Conservation (phyloP, 2,888 invertebrate genomes). For the Ryuthela nishihirai region DNA sequence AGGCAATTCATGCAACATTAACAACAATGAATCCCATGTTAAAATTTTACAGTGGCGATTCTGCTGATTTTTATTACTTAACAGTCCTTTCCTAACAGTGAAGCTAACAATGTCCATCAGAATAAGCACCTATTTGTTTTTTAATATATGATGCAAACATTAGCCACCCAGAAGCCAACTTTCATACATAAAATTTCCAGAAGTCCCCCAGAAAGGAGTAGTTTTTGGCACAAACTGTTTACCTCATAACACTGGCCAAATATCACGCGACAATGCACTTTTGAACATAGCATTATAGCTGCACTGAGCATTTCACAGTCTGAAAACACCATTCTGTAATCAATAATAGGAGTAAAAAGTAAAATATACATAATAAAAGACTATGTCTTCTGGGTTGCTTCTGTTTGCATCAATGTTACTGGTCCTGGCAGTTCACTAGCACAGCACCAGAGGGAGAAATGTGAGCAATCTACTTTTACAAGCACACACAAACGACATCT, state of each 20-base stretch:
- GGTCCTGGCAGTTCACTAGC: not conserved
- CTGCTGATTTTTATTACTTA: conserved; percentile 1
- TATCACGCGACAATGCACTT: too few relatives aligned
- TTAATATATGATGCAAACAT: conserved; percentile 19
- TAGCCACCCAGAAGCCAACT: conserved; percentile 18
- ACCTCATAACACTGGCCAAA: too few relatives aligned
- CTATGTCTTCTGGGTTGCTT: conserved; percentile 19
- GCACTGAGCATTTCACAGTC: too few relatives aligned
- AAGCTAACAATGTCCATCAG: conserved; percentile 27
- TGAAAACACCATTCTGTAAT: too few relatives aligned
- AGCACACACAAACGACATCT: conserved; percentile 3
- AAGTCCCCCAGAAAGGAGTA: conserved; percentile 32
- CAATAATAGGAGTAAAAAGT: too few relatives aligned
- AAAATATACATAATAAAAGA: too few relatives aligned
- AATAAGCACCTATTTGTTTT: conserved; percentile 32
- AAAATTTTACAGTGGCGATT: conserved; percentile 31
- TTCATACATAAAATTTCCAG: conserved; percentile 20
- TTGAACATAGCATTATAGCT: too few relatives aligned
- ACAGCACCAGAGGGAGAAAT: conserved; percentile 34
- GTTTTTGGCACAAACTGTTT: conserved; percentile 21
- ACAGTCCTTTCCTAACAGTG: conserved; percentile 16
- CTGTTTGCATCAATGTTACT: conserved; percentile 6
- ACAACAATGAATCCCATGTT: conserved; percentile 31
- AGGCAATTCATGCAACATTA: conserved; percentile 32
- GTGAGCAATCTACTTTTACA: conserved; percentile 31